A percentile compares a stretch with the other conserved stretches of the same genome.
These are phyloP conservation scores for Campopleginae sp. DNA, from an alignment of 2,888 invertebrate species.

Conservation along the genomic window DNA sequence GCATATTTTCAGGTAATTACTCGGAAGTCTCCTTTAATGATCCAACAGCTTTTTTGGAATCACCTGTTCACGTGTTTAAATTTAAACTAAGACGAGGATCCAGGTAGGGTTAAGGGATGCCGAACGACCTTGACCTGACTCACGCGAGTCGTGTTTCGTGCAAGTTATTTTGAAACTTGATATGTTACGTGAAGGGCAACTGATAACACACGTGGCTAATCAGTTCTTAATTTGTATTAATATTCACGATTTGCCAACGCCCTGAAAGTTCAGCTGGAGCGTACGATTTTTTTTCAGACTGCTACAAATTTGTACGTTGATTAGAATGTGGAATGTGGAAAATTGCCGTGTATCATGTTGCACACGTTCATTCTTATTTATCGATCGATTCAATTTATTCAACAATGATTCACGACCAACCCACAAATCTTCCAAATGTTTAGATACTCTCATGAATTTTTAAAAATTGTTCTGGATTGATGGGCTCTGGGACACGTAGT, in stretches of 20 bases:
- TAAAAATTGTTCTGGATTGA: not conserved
- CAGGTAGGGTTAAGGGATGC: not conserved
- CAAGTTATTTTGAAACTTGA: slow-evolving; percentile 7
- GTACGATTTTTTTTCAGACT: not conserved
- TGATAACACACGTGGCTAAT: not conserved
- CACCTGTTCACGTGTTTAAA: not conserved
- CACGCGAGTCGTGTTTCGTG: slow-evolving; percentile 5
- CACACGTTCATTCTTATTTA: not conserved
- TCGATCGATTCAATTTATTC: not conserved
- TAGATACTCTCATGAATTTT: not conserved
- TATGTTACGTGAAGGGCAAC: not conserved
- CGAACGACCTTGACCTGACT: not conserved
- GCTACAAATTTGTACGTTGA: not conserved
- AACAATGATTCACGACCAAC: not conserved
- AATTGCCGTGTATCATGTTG: not conserved
- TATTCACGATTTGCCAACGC: not conserved
- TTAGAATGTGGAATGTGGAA: not conserved
- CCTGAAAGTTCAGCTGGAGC: not conserved
- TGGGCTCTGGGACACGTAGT: not conserved
- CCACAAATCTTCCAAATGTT: not conserved
- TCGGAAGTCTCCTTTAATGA: not conserved
- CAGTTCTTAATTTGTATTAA: not conserved
- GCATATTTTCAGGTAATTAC: not conserved
- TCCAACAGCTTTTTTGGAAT: not conserved
- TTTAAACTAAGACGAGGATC: not conserved